Base-by-base conservation (phyloP, 2,797 vertebrate genomes). In the Urophycis tenuis region DNA sequence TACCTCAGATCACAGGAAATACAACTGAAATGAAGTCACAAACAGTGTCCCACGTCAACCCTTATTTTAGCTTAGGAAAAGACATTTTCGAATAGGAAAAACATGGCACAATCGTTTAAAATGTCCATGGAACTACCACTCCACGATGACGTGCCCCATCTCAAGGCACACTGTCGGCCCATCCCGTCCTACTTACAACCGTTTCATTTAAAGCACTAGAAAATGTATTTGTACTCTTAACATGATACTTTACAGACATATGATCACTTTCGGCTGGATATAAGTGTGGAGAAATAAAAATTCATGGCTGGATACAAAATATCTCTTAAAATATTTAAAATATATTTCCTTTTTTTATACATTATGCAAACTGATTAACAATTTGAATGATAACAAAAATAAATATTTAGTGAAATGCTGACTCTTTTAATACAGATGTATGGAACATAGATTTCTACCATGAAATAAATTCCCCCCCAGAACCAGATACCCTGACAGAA, bases 311-410 rank as follows among this genome's bases (percentile, higher is more conserved):
- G 93, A 93, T 94, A 94, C 91, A 94, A 94, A 94, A 94, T 93
- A 91, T 92, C 85, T 93, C 90, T 93, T 87, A 92, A 94, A 93
- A 93, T 93, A 93, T 91, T 93, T 91, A 93, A 94, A 94, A 94
- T 93, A 94, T 92, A 93, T 88, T 93, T 92, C 92, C 90, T 93
- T 93, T 71, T 71, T 71, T 94, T 94, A 85, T 93, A 94, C 93
- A 94, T 91, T 92, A 93, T 93, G 91, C 87, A 92, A 93, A 92
- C 92, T 87, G 87, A 92, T 88, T 90, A 90, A 91, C 90, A 25
- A 92, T 90, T 91, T 90, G 71, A 88, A 93, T 93, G 92, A 91
- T 90, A 92, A 91, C 34, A 94, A 93, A 94, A 94, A 94, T 93
- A 93, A 93, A 89, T 92, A 91, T 88, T 91, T 82, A 32, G 81